These are phyloP conservation scores for Osmerus eperlanus DNA, from an alignment of 2,113 vertebrate species.

Conservation along the genomic window DNA sequence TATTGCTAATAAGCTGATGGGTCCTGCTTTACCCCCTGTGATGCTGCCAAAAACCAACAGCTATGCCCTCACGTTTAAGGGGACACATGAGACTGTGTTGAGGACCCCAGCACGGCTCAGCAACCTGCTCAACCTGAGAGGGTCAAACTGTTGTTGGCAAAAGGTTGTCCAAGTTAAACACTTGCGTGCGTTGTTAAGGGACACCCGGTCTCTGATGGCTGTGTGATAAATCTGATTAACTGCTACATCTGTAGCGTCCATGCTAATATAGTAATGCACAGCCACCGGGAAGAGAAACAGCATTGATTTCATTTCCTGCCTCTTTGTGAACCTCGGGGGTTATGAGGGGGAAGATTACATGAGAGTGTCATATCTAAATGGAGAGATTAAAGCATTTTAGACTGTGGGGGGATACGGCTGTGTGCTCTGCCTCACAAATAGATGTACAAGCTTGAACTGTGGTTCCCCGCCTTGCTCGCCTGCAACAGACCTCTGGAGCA, in stretches of 20 bases:
- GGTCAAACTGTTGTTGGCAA: conserved; percentile 31
- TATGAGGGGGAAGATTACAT: conserved; percentile 62
- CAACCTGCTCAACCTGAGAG: neutral
- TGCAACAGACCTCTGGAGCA: conserved; percentile 34
- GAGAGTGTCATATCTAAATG: conserved; percentile 58
- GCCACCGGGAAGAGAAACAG: conserved; percentile 41
- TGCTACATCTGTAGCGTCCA: conserved; percentile 62
- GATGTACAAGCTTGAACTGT: conserved; percentile 39
- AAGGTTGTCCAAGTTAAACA: conserved; percentile 11
- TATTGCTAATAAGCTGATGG: neutral
- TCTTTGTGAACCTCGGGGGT: conserved; percentile 50
- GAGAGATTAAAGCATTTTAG: conserved; percentile 60
- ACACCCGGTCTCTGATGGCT: neutral
- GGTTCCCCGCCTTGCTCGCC: conserved; percentile 12
- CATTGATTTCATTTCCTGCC: conserved; percentile 72
- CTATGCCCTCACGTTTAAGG: neutral
- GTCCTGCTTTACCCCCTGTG: neutral
- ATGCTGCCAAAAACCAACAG: neutral
- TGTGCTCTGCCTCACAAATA: conserved; percentile 60
- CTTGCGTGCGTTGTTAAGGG: neutral
- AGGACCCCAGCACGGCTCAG: neutral
- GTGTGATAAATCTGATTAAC: conserved; percentile 67
- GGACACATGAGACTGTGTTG: neutral
- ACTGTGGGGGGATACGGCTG: conserved; percentile 48
- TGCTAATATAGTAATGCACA: conserved; percentile 67